phyloP scores from a whole-genome alignment of 30 jellyfish, hydroid and myxozoan species.

The Nemopilema nomurai region DNA sequence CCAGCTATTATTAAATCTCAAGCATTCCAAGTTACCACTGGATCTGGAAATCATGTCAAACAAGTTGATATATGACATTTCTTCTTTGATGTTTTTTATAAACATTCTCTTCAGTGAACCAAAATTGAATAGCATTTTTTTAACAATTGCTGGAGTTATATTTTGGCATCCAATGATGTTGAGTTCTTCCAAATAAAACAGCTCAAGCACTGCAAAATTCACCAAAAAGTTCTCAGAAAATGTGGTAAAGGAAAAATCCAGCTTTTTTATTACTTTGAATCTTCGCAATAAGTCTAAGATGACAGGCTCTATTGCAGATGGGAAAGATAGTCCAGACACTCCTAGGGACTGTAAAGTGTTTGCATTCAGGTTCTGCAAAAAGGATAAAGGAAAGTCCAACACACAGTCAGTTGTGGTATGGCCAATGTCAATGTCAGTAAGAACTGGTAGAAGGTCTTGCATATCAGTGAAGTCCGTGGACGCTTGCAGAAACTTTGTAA shows the following conservation, averaged over 20 bases:
- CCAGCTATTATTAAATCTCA: conserved; percentile 3
- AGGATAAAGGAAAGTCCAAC: not conserved
- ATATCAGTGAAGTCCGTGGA: not conserved
- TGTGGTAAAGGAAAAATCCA: conserved; percentile 16
- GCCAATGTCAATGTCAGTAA: conserved; percentile 7
- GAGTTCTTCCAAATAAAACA: not conserved
- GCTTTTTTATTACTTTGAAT: not conserved
- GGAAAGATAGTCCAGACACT: conserved; percentile 21
- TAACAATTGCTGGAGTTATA: not conserved
- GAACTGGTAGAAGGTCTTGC: not conserved
- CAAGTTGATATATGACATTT: not conserved
- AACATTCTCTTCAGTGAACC: not conserved
- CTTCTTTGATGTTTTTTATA: not conserved
- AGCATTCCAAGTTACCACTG: not conserved
- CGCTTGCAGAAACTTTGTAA: not conserved
- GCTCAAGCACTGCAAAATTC: not conserved
- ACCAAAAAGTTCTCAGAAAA: not conserved
- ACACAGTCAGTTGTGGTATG: conserved; percentile 15
- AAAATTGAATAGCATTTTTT: not conserved
- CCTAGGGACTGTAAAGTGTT: not conserved
- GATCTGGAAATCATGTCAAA: not conserved
- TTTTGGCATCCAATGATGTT: conserved; percentile 3
- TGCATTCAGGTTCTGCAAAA: not conserved
- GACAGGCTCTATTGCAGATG: not conserved
- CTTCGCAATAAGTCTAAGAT: not conserved